phyloP scores from a whole-genome alignment of 2,888 invertebrate genomes.

The Plutella xylostella region DNA sequence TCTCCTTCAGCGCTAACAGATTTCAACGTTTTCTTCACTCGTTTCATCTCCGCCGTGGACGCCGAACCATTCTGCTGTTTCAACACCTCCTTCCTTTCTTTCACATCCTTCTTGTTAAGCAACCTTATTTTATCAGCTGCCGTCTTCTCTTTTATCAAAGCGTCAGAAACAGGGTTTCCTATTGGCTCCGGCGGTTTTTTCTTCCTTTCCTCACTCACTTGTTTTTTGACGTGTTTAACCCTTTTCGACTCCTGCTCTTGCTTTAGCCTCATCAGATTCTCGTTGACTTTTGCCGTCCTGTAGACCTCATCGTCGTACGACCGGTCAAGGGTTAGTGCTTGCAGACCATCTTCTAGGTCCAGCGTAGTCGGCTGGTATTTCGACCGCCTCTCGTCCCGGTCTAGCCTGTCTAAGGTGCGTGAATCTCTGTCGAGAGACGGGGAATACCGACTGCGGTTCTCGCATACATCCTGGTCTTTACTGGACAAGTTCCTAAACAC shows the following conservation, averaged over 20 bases:
- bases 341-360: slow-evolving; percentile 68
- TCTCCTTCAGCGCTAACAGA: too few relatives aligned
- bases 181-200: slow-evolving; percentile 48
- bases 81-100: slow-evolving; percentile 42
- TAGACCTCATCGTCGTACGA: slow-evolving; percentile 52
- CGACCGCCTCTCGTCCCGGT: slow-evolving; percentile 48
- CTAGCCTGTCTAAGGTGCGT: slow-evolving; percentile 51
- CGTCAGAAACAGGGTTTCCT: slow-evolving; percentile 46
- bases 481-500: slow-evolving; percentile 82
- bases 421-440: slow-evolving; percentile 59
- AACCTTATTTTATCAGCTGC: slow-evolving; percentile 55
- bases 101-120: slow-evolving; percentile 50
- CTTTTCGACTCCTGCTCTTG: slow-evolving; percentile 50
- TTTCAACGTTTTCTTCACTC: slow-evolving; percentile 33
- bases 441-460: slow-evolving; percentile 74
- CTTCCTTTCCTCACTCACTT: slow-evolving; percentile 34
- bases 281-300: slow-evolving; percentile 63
- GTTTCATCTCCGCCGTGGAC: slow-evolving; percentile 39
- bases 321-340: slow-evolving; percentile 61
- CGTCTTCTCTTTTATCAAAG: slow-evolving; percentile 38
- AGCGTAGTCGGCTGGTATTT: slow-evolving; percentile 63
- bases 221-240: slow-evolving; percentile 42
- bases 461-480: slow-evolving; percentile 76
- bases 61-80: slow-evolving; percentile 46
- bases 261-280: slow-evolving; percentile 55